Base-by-base conservation (phyloP, 2,797 vertebrate genomes). In the Sebastes iracundus region DNA sequence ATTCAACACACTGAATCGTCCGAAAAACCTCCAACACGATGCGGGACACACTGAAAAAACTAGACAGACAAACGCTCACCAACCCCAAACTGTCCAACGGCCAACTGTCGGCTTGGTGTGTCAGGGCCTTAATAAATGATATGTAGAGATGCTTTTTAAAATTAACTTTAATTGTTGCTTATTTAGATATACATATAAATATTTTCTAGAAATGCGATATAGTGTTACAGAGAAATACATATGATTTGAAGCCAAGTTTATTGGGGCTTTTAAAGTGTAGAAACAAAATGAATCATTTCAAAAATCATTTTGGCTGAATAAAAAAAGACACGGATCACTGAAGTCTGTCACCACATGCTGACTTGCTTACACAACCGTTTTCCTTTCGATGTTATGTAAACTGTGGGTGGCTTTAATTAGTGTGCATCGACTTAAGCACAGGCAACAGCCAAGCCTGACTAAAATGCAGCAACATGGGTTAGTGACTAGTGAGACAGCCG, bases 321-420 rank as follows among this genome's bases (percentile, higher is more conserved):
- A 23, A 65, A 65, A 25, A 8, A 6, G 28, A 59, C 27, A 11
- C 27, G 18, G 18, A 14, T 69, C 20, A 9, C 18, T 27, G 25
- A 77, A 20, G 49, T 70, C 46, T 32, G 33, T 27, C 59, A 16
- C 53, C 61, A 35, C 58, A 68, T 27, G 49, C 69, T 65, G 52
- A 64, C 25, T 74, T 80, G 56, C 62, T 85, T 77, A 74, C 60
- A 67, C 55, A 35, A 82, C 62, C 3, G 58, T 62, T 65, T 76
- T 33, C 27, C 38, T 64, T 60, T 23, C 13, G 30, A 3, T 28
- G 25, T 86, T 72, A 86, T 58, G 22, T 82, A 81, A 74, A 72
- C 22, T 25, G 55, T 11, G 52, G 33, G 23, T n/a, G 62, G 52
- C 66, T 80, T 86, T 80, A 84, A 74, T 87, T 70, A 78, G 22